These are phyloP conservation scores for Holocentrus rufus DNA, from an alignment of 2,797 vertebrate species.

Conservation along the genomic window DNA sequence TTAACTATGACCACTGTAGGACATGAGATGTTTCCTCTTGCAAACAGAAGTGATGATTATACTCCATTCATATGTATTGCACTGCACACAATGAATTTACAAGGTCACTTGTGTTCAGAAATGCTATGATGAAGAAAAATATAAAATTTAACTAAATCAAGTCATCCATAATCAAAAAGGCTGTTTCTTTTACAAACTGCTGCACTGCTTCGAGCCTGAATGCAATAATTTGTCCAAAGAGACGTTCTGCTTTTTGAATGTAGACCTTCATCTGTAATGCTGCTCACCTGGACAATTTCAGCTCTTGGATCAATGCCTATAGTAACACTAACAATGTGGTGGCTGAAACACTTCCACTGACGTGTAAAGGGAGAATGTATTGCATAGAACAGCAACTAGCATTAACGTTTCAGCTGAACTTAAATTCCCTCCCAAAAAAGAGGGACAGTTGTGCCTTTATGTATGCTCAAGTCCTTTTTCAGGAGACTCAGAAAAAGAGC, in stretches of 20 bases:
- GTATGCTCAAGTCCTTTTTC: conserved; percentile 11
- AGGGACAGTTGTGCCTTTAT: conserved; percentile 17
- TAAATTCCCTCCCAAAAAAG: conserved; percentile 5
- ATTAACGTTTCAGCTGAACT: background rate
- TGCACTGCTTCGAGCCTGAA: background rate
- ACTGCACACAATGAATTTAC: conserved; percentile 28
- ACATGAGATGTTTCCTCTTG: conserved; percentile 25
- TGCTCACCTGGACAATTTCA: background rate
- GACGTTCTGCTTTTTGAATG: conserved; percentile 2
- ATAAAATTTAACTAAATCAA: conserved; percentile 14
- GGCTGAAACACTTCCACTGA: conserved; percentile 6
- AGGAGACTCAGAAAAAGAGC: conserved; percentile 16
- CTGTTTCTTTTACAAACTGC: conserved; percentile 6
- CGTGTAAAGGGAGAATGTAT: conserved; percentile 55
- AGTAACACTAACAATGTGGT: background rate
- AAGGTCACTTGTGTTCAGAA: conserved; percentile 68
- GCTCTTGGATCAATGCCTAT: background rate
- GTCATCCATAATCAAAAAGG: background rate
- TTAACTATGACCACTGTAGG: conserved; percentile 15
- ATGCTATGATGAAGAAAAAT: background rate
- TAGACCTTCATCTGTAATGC: conserved; percentile 1
- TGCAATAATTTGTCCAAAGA: background rate
- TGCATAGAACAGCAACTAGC: conserved; percentile 68
- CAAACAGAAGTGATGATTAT: conserved; percentile 35
- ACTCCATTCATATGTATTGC: conserved; percentile 13